Conservation (phyloP, 1,140 invertebrate genomes). For the Drosophila athabasca region DNA sequence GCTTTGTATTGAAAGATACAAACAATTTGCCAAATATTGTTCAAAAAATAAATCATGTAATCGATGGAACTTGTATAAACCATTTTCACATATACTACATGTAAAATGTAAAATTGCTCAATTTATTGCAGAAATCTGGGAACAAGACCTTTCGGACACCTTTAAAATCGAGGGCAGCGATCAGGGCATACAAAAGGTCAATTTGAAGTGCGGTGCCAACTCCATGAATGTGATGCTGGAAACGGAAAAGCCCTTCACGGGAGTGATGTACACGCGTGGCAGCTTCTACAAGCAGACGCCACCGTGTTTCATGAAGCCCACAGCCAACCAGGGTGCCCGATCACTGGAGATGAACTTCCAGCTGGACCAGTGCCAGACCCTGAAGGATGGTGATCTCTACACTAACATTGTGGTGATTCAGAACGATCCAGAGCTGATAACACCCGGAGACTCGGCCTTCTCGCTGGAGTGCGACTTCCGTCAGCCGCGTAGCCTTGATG, state of each 20-base stretch:
- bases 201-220: constrained; percentile 85
- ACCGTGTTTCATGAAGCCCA: constrained; percentile 86
- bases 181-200: constrained; percentile 85
- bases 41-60: too few relatives aligned
- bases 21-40: too few relatives aligned
- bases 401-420: constrained; percentile 86
- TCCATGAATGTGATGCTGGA: constrained; percentile 85
- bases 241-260: constrained; percentile 86
- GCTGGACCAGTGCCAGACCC: constrained; percentile 85
- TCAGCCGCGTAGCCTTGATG: constrained; percentile 84
- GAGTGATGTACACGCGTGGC: constrained; percentile 87
- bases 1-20: too few relatives aligned
- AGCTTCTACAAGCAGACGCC: constrained; percentile 85
- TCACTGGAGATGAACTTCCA: constrained; percentile 85
- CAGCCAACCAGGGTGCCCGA: constrained; percentile 64
- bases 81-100: too few relatives aligned
- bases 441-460: constrained; percentile 87
- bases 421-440: constrained; percentile 87
- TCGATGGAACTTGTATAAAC: too few relatives aligned
- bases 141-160: constrained; percentile 85
- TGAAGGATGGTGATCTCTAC: constrained; percentile 85
- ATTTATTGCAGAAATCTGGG: constrained; percentile 84
- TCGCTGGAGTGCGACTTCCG: constrained; percentile 86
- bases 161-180: constrained; percentile 86
- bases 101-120: constrained; percentile 3